Conservation (phyloP, 2,113 vertebrate genomes). For the Maccullochella peelii region DNA sequence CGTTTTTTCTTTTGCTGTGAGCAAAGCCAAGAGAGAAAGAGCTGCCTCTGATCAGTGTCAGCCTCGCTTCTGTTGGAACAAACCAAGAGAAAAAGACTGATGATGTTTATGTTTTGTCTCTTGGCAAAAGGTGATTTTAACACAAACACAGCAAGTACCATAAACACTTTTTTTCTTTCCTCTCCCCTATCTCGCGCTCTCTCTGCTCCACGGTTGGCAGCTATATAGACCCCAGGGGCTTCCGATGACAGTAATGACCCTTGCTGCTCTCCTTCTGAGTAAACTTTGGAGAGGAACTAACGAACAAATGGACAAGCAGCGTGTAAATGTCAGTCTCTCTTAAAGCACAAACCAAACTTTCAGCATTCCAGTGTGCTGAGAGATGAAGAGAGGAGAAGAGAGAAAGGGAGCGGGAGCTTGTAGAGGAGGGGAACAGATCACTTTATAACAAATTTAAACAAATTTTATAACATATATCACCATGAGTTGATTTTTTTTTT, state of each 20-base stretch:
- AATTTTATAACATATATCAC: constrained; percentile 71
- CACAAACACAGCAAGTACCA: constrained; percentile 76
- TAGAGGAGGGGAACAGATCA: constrained; percentile 38
- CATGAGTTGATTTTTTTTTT: constrained; percentile 57
- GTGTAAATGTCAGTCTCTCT: constrained; percentile 45
- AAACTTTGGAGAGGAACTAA: constrained; percentile 66
- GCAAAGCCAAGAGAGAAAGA: constrained; percentile 39
- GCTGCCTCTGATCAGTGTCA: constrained; percentile 67
- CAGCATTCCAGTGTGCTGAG: constrained; percentile 43
- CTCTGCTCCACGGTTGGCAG: constrained; percentile 66
- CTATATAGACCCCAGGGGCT: constrained; percentile 42
- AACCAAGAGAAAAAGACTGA: constrained; percentile 63
- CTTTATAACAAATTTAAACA: constrained; percentile 69
- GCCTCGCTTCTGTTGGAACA: constrained; percentile 59
- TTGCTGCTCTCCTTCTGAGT: constrained; percentile 53
- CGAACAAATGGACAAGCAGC: constrained; percentile 52
- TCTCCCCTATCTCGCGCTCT: constrained; percentile 37
- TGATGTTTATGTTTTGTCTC: constrained; percentile 79
- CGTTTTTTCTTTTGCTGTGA: no score
- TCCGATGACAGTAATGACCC: constrained; percentile 49
- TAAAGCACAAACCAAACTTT: constrained; percentile 62
- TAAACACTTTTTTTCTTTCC: constrained; percentile 62
- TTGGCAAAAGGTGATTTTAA: constrained; percentile 77
- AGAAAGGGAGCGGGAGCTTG: constrained; percentile 2
- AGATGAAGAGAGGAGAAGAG: neutral